A percentile compares a stretch with the other conserved stretches of the same genome.
Conservation (phyloP, 2,797 vertebrate species). For the Parauchenoglanis punctatus region DNA sequence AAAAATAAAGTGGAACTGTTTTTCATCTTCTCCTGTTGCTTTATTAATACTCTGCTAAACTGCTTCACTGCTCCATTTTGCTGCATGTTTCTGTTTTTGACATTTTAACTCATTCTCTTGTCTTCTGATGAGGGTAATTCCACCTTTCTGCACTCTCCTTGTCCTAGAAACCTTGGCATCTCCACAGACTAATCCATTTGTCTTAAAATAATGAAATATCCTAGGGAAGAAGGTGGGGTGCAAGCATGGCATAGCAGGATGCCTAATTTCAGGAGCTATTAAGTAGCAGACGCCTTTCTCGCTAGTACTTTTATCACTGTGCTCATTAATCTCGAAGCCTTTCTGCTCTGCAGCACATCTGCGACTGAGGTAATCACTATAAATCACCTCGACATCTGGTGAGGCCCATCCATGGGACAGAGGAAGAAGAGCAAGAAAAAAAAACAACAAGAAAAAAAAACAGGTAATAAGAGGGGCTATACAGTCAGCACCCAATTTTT, state of each 20-base stretch:
- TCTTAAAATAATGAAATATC: slow-evolving; percentile 74
- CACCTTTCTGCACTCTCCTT: slow-evolving; percentile 38
- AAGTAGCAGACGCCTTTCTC: slow-evolving; percentile 67
- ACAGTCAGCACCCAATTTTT: background rate
- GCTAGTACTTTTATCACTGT: slow-evolving; percentile 69
- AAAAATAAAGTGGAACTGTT: background rate
- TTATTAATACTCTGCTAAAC: background rate
- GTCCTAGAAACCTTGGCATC: slow-evolving; percentile 57
- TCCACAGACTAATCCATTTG: slow-evolving; percentile 68
- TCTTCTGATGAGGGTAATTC: slow-evolving; percentile 69
- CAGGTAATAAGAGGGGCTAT: background rate
- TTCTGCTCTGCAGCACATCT: slow-evolving; percentile 61
- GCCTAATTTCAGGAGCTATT: slow-evolving; percentile 69
- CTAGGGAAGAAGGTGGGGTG: slow-evolving; percentile 55
- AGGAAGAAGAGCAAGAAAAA: slow-evolving; percentile 40
- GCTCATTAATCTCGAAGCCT: slow-evolving; percentile 73
- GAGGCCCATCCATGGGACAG: slow-evolving; percentile 64
- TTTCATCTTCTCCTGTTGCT: background rate
- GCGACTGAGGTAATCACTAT: slow-evolving; percentile 71
- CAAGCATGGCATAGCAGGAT: slow-evolving; percentile 55
- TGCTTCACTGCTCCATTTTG: slow-evolving; percentile 28
- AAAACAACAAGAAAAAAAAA: background rate
- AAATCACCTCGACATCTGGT: slow-evolving; percentile 71
- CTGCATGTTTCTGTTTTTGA: slow-evolving; percentile 47
- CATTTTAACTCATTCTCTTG: slow-evolving; percentile 61